Percentiles rank a stretch among this genome's conserved stretches.
Evolutionary conservation across 2,888 invertebrate genomes (phyloP).

Genomic region (Thelaira solivaga): DNA sequence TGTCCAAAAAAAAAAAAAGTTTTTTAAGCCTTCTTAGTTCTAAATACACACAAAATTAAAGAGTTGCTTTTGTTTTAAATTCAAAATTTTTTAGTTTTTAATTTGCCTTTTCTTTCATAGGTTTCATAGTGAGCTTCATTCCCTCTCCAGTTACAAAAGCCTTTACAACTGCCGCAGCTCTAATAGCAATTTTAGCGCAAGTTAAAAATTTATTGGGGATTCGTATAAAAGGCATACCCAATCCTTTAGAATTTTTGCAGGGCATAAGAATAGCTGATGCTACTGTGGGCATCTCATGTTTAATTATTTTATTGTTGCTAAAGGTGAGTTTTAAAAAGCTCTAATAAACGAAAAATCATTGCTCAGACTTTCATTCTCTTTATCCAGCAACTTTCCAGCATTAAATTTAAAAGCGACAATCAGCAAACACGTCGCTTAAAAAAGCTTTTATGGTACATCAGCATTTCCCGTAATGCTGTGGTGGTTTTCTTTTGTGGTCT

Average conservation of each 20-base stretch:
- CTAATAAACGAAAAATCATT: no score
- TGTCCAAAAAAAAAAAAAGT: constrained; percentile 67
- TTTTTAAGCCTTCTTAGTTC: no score
- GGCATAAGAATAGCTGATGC: constrained; percentile 81
- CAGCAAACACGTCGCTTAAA: no score
- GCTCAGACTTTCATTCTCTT: no score
- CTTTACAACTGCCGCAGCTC: constrained; percentile 89
- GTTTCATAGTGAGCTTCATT: constrained; percentile 90
- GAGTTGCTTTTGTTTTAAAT: no score
- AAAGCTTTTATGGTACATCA: constrained; percentile 84
- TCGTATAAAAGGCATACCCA: constrained; percentile 76
- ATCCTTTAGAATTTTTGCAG: constrained; percentile 77
- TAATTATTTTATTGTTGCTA: constrained; percentile 82
- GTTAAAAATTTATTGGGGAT: constrained; percentile 86
- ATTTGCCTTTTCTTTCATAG: constrained; percentile 74
- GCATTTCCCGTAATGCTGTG: constrained; percentile 88
- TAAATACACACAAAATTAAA: no score
- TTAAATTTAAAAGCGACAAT: constrained; percentile 69
- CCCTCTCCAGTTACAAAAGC: constrained; percentile 89
- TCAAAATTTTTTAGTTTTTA: no score
- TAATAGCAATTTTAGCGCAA: constrained; percentile 87
- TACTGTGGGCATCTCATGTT: constrained; percentile 82
- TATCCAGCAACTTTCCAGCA: constrained; percentile 68
- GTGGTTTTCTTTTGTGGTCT: constrained; percentile 83
- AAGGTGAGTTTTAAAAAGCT: constrained; percentile 84